Base-by-base conservation (phyloP, 1,140 invertebrate species). In the Drosophila yakuba region DNA sequence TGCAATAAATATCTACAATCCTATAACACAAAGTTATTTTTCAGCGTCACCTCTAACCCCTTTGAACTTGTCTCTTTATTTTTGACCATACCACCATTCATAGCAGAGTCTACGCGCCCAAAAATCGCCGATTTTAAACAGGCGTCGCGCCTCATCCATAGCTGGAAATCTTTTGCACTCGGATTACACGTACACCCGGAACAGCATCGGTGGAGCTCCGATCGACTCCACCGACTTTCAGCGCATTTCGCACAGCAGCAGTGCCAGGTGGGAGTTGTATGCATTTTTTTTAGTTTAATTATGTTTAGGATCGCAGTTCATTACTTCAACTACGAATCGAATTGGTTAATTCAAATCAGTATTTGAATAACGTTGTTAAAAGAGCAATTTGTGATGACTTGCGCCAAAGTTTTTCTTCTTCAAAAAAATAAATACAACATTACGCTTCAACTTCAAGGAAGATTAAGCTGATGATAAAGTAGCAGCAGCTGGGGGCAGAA, bases 101-200 rank as follows among this genome's bases (percentile, higher is more conserved):
- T 47, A 83, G 51, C 81, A 90, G 69, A 90, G 56, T 47, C 56
- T 80, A 8, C 66, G 79, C 2, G 25, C 68, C 11, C 82, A 81
- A 23, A 91, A 84, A 47, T 91, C 90, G 8, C 91, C 91, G 4
- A 84, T 91, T 23, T 47, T 91, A 7, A 73, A 80, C 15, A 56
- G 90, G 11, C 71, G 91, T 47, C 78, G 91, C 25, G 77, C 90
- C 2, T 92, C 91, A 5, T 91, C 91, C 8, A 90, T 92, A 28
- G 89, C 82, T 1, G 61, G 78, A 6, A 91, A 88, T 58, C 43
- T 89, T 7, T 44, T 90, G 32, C 74, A 78, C 7, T 64, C 69
- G 11, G 88, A 89, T 48, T 59, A 14, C 58, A 59, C 12, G 62
- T 52, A 69, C 23, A 69, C 72, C 15, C 71, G 80, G 3, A 82